Evolutionary conservation across 2,797 vertebrate species (phyloP).

Genomic region (Anguilla pacifica): DNA sequence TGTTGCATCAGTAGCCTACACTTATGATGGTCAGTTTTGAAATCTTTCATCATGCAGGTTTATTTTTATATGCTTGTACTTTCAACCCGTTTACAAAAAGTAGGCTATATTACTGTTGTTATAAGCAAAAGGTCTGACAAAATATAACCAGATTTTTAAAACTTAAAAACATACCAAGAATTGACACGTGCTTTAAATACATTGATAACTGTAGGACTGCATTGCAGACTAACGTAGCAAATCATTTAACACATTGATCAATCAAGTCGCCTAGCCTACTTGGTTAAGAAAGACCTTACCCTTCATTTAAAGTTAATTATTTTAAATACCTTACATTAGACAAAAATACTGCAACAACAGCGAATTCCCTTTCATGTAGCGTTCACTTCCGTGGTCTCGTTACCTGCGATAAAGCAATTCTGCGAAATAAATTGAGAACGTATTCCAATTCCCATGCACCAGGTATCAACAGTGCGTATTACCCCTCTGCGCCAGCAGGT

Average conservation of each 20-base stretch:
- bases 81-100: slow-evolving; percentile 65
- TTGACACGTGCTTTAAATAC: slow-evolving; percentile 39
- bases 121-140: slow-evolving; percentile 64
- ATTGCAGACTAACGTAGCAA: background rate
- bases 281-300: background rate
- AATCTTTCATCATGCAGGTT: slow-evolving; percentile 53
- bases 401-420: background rate
- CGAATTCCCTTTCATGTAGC: too few relatives aligned
- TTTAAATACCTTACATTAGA: background rate
- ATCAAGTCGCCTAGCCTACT: too few relatives aligned
- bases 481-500: background rate
- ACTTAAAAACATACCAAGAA: slow-evolving; percentile 30
- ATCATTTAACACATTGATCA: background rate
- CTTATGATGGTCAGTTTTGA: slow-evolving; percentile 42
- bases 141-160: slow-evolving; percentile 41
- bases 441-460: too few relatives aligned
- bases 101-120: slow-evolving; percentile 59
- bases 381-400: too few relatives aligned
- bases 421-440: background rate
- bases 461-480: background rate
- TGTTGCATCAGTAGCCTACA: slow-evolving; percentile 31
- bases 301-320: background rate
- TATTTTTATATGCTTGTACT: slow-evolving; percentile 59
- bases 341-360: too few relatives aligned
- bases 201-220: slow-evolving; percentile 50